Conservation (phyloP, 1,140 invertebrate species). For the Manduca sexta region DNA sequence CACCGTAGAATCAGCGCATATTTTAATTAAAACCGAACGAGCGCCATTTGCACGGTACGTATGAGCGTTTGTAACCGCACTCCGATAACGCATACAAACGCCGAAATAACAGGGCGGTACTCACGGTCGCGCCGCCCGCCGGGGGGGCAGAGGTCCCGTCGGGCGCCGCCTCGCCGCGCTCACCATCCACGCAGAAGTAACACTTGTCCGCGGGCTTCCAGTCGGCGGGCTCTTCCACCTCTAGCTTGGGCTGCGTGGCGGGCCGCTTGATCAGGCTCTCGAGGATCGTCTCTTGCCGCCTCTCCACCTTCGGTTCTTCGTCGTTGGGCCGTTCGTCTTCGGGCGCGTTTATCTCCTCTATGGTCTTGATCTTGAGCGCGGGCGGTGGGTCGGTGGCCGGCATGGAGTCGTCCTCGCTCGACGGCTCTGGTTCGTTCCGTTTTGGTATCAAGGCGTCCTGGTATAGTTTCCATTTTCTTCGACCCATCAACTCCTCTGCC, state of each 20-base stretch:
- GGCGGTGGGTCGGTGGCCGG: slow-evolving; percentile 57
- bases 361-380: slow-evolving; percentile 68
- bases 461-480: slow-evolving; percentile 93
- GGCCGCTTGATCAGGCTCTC: slow-evolving; percentile 67
- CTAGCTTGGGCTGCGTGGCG: slow-evolving; percentile 61
- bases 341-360: slow-evolving; percentile 67
- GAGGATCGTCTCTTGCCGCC: slow-evolving; percentile 60
- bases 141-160: slow-evolving; percentile 19
- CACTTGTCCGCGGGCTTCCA: slow-evolving; percentile 91
- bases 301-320: slow-evolving; percentile 21
- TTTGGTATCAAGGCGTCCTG: slow-evolving; percentile 83
- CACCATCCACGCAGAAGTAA: slow-evolving; percentile 90
- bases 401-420: slow-evolving; percentile 58
- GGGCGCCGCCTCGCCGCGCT: slow-evolving; percentile 61
- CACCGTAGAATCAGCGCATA: no score
- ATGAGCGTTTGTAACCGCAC: no score
- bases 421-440: slow-evolving; percentile 55
- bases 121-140: slow-evolving; percentile 38
- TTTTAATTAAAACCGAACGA: no score
- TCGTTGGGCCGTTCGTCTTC: slow-evolving; percentile 40
- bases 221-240: slow-evolving; percentile 77
- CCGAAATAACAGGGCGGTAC: slow-evolving; percentile 9
- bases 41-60: no score
- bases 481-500: slow-evolving; percentile 95
- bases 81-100: no score